These are phyloP conservation scores for Steinernema khuongi DNA, from an alignment of 1,140 invertebrate species.

Conservation along the genomic window DNA sequence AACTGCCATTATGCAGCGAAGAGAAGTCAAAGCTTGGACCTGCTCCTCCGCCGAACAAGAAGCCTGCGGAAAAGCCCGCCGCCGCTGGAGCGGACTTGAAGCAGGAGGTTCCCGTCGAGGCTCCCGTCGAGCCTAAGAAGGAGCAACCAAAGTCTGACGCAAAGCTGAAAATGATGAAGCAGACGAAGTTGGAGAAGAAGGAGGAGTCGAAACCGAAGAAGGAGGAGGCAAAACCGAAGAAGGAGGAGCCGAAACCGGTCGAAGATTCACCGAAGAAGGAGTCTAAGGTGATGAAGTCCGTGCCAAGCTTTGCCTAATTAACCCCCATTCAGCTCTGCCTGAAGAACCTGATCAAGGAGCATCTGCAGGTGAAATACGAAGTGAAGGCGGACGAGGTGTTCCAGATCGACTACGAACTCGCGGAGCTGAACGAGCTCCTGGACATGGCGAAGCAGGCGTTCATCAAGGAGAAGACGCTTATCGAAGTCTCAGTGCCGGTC, in stretches of 20 bases:
- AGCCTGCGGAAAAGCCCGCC: not conserved
- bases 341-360: slow-evolving; percentile 17
- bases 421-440: slow-evolving; percentile 15
- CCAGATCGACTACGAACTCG: slow-evolving; percentile 5
- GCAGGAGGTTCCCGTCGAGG: too few relatives aligned
- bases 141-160: not conserved
- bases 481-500: slow-evolving; percentile 37
- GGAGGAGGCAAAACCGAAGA: not conserved
- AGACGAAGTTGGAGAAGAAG: not conserved
- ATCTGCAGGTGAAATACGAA: not conserved
- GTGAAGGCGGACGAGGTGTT: not conserved
- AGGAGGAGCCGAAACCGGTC: not conserved
- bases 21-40: not conserved
- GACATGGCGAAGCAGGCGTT: slow-evolving; percentile 20
- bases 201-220: not conserved
- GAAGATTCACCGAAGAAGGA: not conserved
- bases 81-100: too few relatives aligned
- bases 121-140: not conserved
- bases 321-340: not conserved
- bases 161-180: too few relatives aligned
- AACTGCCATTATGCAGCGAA: not conserved
- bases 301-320: not conserved
- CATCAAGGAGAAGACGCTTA: slow-evolving; percentile 22
- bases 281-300: not conserved
- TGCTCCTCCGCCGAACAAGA: not conserved